phyloP scores from a whole-genome alignment of 1,140 invertebrate species.

The Drosophila pruinosa region DNA sequence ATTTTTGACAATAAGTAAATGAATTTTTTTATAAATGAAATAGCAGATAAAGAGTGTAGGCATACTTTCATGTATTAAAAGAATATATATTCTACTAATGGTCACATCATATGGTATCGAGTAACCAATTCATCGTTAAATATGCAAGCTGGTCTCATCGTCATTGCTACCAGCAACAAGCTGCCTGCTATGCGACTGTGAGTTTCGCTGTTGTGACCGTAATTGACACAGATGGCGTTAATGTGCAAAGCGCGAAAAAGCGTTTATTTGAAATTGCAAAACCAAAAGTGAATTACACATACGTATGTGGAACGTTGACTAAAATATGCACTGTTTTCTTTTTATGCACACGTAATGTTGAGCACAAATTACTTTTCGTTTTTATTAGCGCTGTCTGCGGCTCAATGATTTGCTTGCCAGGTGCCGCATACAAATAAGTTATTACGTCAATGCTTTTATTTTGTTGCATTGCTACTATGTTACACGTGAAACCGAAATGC shows the following conservation, averaged over 20 bases:
- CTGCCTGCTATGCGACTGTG: background rate
- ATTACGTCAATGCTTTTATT: conserved; percentile 12
- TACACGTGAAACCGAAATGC: conserved; percentile 20
- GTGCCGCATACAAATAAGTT: conserved; percentile 9
- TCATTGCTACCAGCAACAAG: background rate
- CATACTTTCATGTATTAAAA: too few species aligned
- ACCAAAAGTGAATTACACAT: background rate
- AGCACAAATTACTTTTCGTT: conserved; percentile 10
- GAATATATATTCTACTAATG: too few species aligned
- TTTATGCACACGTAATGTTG: conserved; percentile 3
- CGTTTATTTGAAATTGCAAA: conserved; percentile 1
- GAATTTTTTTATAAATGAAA: too few species aligned
- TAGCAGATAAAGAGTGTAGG: too few species aligned
- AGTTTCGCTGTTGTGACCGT: too few species aligned
- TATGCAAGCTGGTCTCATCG: background rate
- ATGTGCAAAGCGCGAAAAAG: background rate
- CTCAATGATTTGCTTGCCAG: conserved; percentile 18
- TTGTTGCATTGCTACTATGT: background rate
- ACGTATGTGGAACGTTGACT: background rate
- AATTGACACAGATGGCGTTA: conserved; percentile 3
- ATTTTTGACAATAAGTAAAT: too few species aligned
- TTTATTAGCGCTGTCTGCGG: conserved; percentile 28
- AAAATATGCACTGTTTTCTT: conserved; percentile 1
- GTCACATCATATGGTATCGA: conserved; percentile 47
- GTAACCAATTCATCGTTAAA: too few species aligned